Conservation (phyloP, 2,888 invertebrate species). For the Cyrtodaria siliqua region DNA sequence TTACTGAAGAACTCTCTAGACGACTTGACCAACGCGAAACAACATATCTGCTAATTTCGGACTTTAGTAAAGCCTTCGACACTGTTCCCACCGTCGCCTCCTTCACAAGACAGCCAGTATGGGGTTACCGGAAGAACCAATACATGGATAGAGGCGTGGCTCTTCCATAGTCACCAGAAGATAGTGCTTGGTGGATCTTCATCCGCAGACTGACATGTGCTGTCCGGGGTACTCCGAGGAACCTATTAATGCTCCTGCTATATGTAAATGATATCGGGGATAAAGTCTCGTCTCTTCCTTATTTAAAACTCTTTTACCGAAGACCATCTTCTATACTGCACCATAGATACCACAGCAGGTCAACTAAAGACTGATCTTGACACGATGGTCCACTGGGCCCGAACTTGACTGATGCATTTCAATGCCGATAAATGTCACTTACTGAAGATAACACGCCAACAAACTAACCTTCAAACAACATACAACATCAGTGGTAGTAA, state of each 20-base stretch:
- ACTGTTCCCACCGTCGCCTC: slow-evolving; percentile 22
- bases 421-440: slow-evolving; percentile 23
- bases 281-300: slow-evolving; percentile 15
- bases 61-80: slow-evolving; percentile 21
- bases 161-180: slow-evolving; percentile 12
- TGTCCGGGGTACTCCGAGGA: slow-evolving; percentile 11
- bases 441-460: slow-evolving; percentile 15
- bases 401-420: slow-evolving; percentile 21
- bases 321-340: slow-evolving; percentile 9
- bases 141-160: slow-evolving; percentile 12
- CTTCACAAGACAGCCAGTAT: slow-evolving; percentile 28
- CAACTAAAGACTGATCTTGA: slow-evolving; percentile 7
- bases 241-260: neutral
- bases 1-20: slow-evolving; percentile 9
- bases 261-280: slow-evolving; percentile 11
- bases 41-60: slow-evolving; percentile 15
- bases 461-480: neutral
- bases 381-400: neutral
- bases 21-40: slow-evolving; percentile 19
- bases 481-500: neutral
- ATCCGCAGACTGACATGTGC: slow-evolving; percentile 4
- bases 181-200: slow-evolving; percentile 10
- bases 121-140: slow-evolving; percentile 17
- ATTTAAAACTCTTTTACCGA: slow-evolving; percentile 12
- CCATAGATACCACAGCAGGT: slow-evolving; percentile 8